Base-by-base conservation (phyloP, 2,888 invertebrate genomes). In the Noctua janthina region DNA sequence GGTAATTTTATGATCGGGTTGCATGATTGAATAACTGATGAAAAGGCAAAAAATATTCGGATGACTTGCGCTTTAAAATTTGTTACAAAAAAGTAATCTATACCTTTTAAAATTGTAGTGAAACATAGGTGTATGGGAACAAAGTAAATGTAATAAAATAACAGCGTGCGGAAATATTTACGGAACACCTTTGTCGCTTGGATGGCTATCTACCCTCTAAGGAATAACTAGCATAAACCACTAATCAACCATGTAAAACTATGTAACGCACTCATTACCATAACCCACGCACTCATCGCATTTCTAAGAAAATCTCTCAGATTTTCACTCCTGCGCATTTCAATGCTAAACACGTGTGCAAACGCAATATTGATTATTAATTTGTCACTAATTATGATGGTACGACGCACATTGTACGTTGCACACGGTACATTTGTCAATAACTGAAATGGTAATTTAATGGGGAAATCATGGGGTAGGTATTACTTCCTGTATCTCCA, bases 291-390 rank as follows among this genome's bases (percentile, higher is more conserved):
- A 87, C 69, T 46, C 69, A 75, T 64, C 54, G 46, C 20, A 80
- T 69, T 85, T 88, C 83, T 74, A 29, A 77, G 86, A 77, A 87
- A 80, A 77, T 39, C 69, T 43, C 66, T n/a, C 39, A 67, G 67
- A 46, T 86, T 85, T 83, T 80, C 86, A 86, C 83, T 87, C 83
- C 71, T 73, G 76, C 73, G 71, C 84, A 88, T 78, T 59, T 64
- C 35, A 51, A 79, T 69, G 69, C 62, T 66, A 15, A 35, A 75
- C 86, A 88, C 83, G 83, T 88, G 83, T 59, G 64, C 59, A n/a
- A 43, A 64, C 35, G 69, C 73, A 72, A 51, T 78, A 69, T 68
- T 80, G 56, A 75, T 87, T 49, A 73, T 64, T 74, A 51, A 74
- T 76, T 72, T 20, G 15, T 69, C 54, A 74, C 74, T 56, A 59